These are phyloP conservation scores for Esperia sulphurella DNA, from an alignment of 2,888 invertebrate genomes.

Conservation along the genomic window DNA sequence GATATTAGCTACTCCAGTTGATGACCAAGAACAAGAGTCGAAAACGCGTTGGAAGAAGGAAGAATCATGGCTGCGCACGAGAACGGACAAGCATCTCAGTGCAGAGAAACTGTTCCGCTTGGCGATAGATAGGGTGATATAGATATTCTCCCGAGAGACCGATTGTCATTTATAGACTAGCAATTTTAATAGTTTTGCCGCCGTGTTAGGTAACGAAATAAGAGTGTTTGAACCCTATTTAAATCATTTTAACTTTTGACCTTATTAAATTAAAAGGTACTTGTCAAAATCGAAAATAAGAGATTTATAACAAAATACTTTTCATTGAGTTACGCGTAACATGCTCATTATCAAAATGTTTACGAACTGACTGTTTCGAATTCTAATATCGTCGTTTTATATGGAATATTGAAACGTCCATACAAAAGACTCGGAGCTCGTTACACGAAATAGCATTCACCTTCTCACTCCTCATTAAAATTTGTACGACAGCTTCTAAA, in stretches of 20 bases:
- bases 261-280: slow-evolving; percentile 30
- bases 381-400: slow-evolving; percentile 27
- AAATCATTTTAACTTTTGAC: slow-evolving; percentile 9
- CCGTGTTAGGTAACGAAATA: too few relatives aligned
- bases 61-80: too few relatives aligned
- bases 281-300: neutral
- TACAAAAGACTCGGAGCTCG: slow-evolving; percentile 48
- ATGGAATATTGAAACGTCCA: slow-evolving; percentile 48
- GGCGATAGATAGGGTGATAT: too few relatives aligned
- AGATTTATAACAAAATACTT: neutral
- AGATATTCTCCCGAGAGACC: too few relatives aligned
- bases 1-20: neutral
- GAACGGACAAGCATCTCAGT: too few relatives aligned
- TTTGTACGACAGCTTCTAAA: slow-evolving; percentile 77
- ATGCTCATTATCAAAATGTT: slow-evolving; percentile 29
- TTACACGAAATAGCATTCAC: slow-evolving; percentile 55
- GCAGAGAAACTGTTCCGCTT: too few relatives aligned
- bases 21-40: too few relatives aligned
- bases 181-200: too few relatives aligned
- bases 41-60: too few relatives aligned
- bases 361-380: slow-evolving; percentile 25
- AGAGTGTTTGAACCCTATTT: too few relatives aligned
- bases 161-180: too few relatives aligned
- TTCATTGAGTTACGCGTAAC: slow-evolving; percentile 6
- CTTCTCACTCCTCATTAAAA: slow-evolving; percentile 77